phyloP scores from a whole-genome alignment of 2,113 vertebrate genomes.

The Bubo scandiacus region DNA sequence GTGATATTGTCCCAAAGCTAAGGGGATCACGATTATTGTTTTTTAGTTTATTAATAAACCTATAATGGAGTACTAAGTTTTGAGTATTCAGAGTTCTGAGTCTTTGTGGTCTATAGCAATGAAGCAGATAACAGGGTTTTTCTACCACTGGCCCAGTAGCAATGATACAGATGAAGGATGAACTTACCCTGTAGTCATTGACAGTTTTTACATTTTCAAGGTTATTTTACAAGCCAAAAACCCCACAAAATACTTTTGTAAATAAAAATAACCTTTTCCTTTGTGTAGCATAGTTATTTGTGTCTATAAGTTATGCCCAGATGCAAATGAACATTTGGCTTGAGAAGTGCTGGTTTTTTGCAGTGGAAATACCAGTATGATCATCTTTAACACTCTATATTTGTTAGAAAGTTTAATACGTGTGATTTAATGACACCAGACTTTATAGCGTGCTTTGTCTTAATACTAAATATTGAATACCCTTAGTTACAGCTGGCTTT shows the following conservation, averaged over 20 bases:
- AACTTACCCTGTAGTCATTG: not conserved
- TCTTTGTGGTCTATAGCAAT: not conserved
- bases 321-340: not conserved
- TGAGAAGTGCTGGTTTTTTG: not conserved
- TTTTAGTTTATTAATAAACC: not conserved
- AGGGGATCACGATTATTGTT: not conserved
- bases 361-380: not conserved
- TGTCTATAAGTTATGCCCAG: not conserved
- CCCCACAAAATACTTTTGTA: not conserved
- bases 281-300: not conserved
- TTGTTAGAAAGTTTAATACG: not conserved
- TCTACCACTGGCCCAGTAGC: not conserved
- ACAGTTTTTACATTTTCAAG: not conserved
- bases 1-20: not conserved
- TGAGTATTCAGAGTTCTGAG: not conserved
- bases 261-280: not conserved
- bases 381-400: not conserved
- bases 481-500: not conserved
- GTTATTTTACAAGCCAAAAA: not conserved
- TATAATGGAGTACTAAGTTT: not conserved
- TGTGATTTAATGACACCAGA: not conserved
- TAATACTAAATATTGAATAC: not conserved
- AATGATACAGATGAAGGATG: not conserved
- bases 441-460: not conserved
- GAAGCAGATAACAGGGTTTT: not conserved